Evolutionary conservation across 2,113 vertebrate genomes (phyloP).

Genomic region (Dicrurus megarhynchus): DNA sequence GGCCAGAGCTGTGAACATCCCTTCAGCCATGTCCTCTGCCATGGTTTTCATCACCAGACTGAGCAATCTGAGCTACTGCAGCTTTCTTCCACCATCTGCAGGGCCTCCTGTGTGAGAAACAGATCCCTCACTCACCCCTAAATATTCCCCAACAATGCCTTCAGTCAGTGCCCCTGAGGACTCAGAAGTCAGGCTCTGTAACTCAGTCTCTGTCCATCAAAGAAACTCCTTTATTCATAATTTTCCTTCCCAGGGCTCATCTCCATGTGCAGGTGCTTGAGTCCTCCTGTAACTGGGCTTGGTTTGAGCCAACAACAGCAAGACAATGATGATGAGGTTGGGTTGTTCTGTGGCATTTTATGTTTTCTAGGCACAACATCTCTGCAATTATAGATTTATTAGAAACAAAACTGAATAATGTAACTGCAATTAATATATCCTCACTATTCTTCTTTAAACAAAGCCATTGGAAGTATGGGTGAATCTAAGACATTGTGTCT

Average conservation of each 20-base stretch:
- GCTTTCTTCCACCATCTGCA: slow-evolving; percentile 2
- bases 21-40: background rate
- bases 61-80: background rate
- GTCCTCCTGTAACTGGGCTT: background rate
- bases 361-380: background rate
- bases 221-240: background rate
- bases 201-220: background rate
- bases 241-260: background rate
- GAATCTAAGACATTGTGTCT: background rate
- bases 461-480: background rate
- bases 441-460: background rate
- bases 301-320: background rate
- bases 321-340: background rate
- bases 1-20: background rate
- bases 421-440: background rate
- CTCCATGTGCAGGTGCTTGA: background rate
- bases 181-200: background rate
- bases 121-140: background rate
- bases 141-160: background rate
- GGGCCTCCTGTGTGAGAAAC: background rate
- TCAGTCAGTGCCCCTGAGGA: background rate
- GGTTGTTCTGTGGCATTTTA: background rate
- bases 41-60: background rate
- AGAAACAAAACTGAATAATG: background rate
- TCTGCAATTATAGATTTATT: background rate